phyloP scores from a whole-genome alignment of 2,797 vertebrate genomes.

The Acestrorhynchus altus region DNA sequence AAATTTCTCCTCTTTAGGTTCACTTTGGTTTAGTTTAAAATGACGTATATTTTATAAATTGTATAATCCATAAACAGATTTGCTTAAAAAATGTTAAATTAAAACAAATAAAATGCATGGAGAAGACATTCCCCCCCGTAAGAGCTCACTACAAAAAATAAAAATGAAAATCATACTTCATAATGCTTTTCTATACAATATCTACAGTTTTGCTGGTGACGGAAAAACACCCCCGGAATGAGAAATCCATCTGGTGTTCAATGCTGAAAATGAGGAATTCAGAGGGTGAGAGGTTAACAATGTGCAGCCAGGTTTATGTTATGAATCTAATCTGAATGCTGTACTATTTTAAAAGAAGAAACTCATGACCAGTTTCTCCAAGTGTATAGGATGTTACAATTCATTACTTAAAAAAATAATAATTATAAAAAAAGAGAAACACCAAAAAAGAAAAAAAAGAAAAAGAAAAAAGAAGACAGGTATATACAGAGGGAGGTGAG shows the following conservation, averaged over 20 bases:
- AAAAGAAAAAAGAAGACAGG: conserved; percentile 18
- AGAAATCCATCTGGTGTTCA: conserved; percentile 31
- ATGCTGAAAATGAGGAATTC: conserved; percentile 17
- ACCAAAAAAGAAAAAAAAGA: not conserved
- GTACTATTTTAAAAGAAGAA: conserved; percentile 46
- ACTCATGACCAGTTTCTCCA: conserved; percentile 48
- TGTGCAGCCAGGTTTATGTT: conserved; percentile 22
- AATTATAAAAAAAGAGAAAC: not conserved
- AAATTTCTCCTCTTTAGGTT: conserved; percentile 69
- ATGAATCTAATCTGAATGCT: conserved; percentile 35
- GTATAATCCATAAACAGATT: conserved; percentile 76
- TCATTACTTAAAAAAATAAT: conserved; percentile 21
- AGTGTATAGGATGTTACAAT: conserved; percentile 33
- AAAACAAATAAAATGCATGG: conserved; percentile 76
- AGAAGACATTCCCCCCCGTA: conserved; percentile 56
- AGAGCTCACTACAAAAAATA: conserved; percentile 61
- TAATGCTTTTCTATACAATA: conserved; percentile 76
- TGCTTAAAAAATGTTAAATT: conserved; percentile 78
- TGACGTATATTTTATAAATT: conserved; percentile 69
- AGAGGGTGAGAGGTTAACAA: conserved; percentile 37
- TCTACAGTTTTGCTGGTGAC: conserved; percentile 75
- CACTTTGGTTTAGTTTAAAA: conserved; percentile 85
- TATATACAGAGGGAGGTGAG: conserved; percentile 52
- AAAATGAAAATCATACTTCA: conserved; percentile 55
- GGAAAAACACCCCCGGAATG: conserved; percentile 55